Base-by-base conservation (phyloP, 2,113 vertebrate genomes). In the Oryzias celebensis region DNA sequence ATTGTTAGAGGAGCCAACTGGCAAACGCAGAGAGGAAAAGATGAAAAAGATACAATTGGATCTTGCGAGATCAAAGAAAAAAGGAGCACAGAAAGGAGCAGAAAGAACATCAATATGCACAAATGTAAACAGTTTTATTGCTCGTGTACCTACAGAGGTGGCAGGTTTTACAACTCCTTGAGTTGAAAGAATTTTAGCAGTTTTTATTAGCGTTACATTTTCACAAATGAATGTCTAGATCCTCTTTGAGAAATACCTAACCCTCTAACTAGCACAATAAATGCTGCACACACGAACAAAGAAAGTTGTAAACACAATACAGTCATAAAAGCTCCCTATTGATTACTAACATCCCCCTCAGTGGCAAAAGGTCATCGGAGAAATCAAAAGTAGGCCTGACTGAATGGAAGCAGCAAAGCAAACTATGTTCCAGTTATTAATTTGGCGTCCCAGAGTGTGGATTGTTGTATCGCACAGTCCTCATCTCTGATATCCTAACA, bases 341-440 rank as follows among this genome's bases (percentile, higher is more conserved):
- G 68, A 66, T 63, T 36, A 46, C 17, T 26, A 52, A 16, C 18
- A 13, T 36, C 44, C 44, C 16, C n/a, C 51, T 55, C 28, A 14
- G 46, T 49, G 48, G n/a, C 12, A 10, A 60, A 56, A 58, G 47
- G 45, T 42, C 72, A 49, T 22, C 18, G 26, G 46, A 52, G 14
- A 58, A 45, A 66, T 63, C 52, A 61, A 66, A 52, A 47, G 5
- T 22, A 48, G 23, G 45, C 46, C 58, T 77, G 58, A 65, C 15
- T 47, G 51, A n/a, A 58, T 20, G 3, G 62, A 63, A 75, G 24
- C 1, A 3, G 7, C 31, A 4, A 5, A 7, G 18, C 14, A 24
- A 54, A 68, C 53, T 16, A 41, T 49, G 41, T 16, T 3, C 7
- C 16, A 56, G 31, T n/a, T 58, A 56, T 24, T 52, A 66, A 65